Base-by-base conservation (phyloP, 2,888 invertebrate species). In the Platerodrilus igneus region DNA sequence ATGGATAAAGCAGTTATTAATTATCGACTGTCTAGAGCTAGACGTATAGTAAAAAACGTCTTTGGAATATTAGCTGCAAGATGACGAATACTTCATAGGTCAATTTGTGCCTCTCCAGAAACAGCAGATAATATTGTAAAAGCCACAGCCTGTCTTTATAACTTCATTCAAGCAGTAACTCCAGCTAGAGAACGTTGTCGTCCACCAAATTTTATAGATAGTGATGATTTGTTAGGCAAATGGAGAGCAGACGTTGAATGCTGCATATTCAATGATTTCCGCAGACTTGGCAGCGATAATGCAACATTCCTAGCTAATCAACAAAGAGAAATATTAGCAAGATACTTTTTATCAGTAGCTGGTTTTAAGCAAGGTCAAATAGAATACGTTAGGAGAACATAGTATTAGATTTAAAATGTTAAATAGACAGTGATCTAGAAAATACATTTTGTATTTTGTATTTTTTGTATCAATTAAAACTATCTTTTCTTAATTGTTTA, bases 81-180 rank as follows among this genome's bases (percentile, higher is more conserved):
- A n/a, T n/a, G n/a, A n/a, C n/a, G n/a, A n/a, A n/a, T n/a, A n/a
- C n/a, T n/a, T n/a, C n/a, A n/a, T n/a, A n/a, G n/a, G n/a, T n/a
- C n/a, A n/a, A n/a, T n/a, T n/a, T n/a, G n/a, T n/a, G n/a, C n/a
- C n/a, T n/a, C n/a, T n/a, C n/a, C n/a, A n/a, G n/a, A n/a, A n/a
- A n/a, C n/a, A n/a, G 7, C 36, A 36, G 14, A 48, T 23, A 33
- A 26, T 21, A 47, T 46, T 17, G 35, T 48, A 13, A 45, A 38
- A 42, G 41, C 45, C 11, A 42, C 41, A 28, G 37, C 33, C 7
- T 37, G 37, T 25, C 33, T 41, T 16, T 33, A 45, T 17, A 47
- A 45, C 22, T 45, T 31, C 20, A 37, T 47, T 11, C 25, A 18
- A 29, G 9, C 10, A n/a, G 11, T 15, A 6, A 14, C 10, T 10